Evolutionary conservation across 2,113 vertebrate species (phyloP).

Genomic region (Crotalus viridis): DNA sequence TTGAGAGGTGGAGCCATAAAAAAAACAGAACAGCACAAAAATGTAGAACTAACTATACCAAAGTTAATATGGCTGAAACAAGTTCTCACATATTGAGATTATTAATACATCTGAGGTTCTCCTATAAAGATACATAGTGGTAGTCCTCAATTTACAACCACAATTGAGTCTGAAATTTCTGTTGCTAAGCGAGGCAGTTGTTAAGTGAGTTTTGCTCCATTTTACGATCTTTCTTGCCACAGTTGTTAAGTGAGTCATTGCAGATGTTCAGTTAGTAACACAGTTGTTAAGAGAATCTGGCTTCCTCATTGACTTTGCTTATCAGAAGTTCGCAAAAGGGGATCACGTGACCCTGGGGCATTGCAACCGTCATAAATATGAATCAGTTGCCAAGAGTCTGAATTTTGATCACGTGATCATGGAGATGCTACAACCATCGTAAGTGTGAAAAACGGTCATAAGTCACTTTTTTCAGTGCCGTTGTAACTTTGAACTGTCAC

Average conservation of each 20-base stretch:
- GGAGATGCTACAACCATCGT: background rate
- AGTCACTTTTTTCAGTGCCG: background rate
- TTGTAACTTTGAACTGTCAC: background rate
- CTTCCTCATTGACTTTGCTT: too few relatives aligned
- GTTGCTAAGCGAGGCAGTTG: too few relatives aligned
- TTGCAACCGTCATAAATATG: background rate
- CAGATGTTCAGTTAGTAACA: too few relatives aligned
- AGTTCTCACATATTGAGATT: background rate
- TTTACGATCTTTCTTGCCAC: too few relatives aligned
- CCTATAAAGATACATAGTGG: background rate
- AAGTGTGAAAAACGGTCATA: background rate
- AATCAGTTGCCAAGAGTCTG: background rate
- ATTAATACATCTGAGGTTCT: background rate
- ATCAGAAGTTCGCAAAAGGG: too few relatives aligned
- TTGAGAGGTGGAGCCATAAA: background rate
- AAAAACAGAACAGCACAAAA: background rate
- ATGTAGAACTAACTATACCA: background rate
- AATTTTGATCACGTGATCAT: background rate
- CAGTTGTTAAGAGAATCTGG: too few relatives aligned
- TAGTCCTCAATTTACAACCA: too few relatives aligned
- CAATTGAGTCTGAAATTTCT: too few relatives aligned
- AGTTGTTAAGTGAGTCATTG: too few relatives aligned
- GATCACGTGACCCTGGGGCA: too few relatives aligned
- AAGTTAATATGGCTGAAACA: background rate
- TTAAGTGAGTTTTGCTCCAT: too few relatives aligned